Base-by-base conservation (phyloP, 2,113 vertebrate species). In the Columba livia region DNA sequence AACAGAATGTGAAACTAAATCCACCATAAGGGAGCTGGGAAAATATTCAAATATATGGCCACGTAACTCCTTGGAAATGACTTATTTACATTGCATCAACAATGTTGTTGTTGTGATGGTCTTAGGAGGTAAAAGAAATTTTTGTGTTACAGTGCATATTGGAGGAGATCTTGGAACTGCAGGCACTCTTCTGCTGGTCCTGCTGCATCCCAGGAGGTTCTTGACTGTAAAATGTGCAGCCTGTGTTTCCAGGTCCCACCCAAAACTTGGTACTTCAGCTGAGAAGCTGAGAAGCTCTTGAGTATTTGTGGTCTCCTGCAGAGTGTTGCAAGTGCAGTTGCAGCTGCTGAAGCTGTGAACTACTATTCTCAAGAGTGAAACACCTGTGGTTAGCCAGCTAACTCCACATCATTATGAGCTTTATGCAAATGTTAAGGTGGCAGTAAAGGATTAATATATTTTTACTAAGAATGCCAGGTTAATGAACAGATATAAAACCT, bases 21-120 rank as follows among this genome's bases (percentile, higher is more conserved):
- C 11, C 16, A 53, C 12, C 6, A 21, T 34, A n/a, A 0, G 2
- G 24, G 3, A 19, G 13, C 57, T 31, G 7, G 47, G 85, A 85
- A 79, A 34, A 77, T 15, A 56, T 40, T 79, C 6, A 34, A 64
- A 60, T 31, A 36, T 5, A 36, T 7, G 12, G 2, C 11, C 19
- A 65, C 0, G 1, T 31, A 53, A 73, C 13, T 57, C 11, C 29
- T 69, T 47, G 79, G 32, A 79, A 89, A 64, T 5, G 2, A 9
- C 28, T 74, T 54, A 54, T 47, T 67, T 20, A 50, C 6, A 26
- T 21, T 71, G 23, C 23, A 57, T 32, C 10, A 19, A 34, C 14
- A 50, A 5, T 50, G 7, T 7, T 88, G 60, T 4, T 75, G 20
- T 21, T 51, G 19, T 0, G 0, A 40, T 4, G 0, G 3, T 53